Conservation (phyloP, 2,888 invertebrate genomes). For the Drosophila pegasa region DNA sequence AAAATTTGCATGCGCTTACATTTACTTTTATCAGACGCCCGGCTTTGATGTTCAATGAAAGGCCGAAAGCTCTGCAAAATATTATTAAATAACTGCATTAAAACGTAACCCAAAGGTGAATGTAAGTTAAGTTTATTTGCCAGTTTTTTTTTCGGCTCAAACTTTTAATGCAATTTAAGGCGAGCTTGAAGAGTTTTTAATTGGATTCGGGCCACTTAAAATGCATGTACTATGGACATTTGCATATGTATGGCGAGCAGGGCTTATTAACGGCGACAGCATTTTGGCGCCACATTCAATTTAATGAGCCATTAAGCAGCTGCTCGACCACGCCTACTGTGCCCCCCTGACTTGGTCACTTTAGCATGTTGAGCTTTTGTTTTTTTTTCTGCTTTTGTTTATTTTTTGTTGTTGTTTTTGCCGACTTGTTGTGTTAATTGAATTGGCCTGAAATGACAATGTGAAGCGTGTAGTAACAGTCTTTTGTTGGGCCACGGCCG, state of each 20-base stretch:
- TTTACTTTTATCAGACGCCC: slow-evolving; percentile 47
- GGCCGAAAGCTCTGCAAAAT: slow-evolving; percentile 38
- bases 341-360: slow-evolving; percentile 38
- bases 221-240: slow-evolving; percentile 55
- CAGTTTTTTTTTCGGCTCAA: slow-evolving; percentile 4
- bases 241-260: slow-evolving; percentile 53
- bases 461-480: slow-evolving; percentile 21
- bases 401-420: slow-evolving; percentile 20
- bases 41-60: slow-evolving; percentile 71
- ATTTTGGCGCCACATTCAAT: slow-evolving; percentile 62
- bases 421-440: slow-evolving; percentile 68
- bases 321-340: not conserved
- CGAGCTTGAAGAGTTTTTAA: slow-evolving; percentile 33
- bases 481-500: slow-evolving; percentile 54
- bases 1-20: slow-evolving; percentile 31
- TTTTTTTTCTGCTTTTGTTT: slow-evolving; percentile 9
- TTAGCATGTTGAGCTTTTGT: slow-evolving; percentile 27
- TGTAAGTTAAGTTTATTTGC: slow-evolving; percentile 12
- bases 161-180: slow-evolving; percentile 36
- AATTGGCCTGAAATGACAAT: slow-evolving; percentile 65
- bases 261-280: slow-evolving; percentile 19
- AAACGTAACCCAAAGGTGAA: slow-evolving; percentile 19
- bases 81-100: slow-evolving; percentile 48
- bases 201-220: slow-evolving; percentile 52
- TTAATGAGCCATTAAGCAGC: slow-evolving; percentile 71